Conservation (phyloP, 2,797 vertebrate species). For the Eurystomus glaucurus region DNA sequence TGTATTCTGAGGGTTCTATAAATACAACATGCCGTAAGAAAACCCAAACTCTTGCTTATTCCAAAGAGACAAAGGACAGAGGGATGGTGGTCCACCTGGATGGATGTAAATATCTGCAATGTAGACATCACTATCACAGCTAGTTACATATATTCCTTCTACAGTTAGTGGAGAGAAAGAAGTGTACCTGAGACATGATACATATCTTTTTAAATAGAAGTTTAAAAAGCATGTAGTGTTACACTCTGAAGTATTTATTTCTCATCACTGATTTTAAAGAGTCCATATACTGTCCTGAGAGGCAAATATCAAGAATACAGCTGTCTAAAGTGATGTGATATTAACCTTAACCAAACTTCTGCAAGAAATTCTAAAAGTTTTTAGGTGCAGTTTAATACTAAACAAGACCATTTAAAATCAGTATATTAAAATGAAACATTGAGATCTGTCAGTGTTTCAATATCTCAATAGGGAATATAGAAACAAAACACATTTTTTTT, state of each 20-base stretch:
- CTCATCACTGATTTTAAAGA: background rate
- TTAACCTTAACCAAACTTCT: background rate
- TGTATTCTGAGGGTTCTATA: background rate
- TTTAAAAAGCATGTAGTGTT: background rate
- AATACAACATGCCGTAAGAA: background rate
- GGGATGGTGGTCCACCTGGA: background rate
- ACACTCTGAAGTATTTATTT: background rate
- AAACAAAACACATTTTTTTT: background rate
- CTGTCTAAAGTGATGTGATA: background rate
- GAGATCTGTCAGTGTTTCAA: background rate
- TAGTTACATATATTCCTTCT: background rate
- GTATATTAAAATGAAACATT: background rate
- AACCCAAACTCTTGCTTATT: rapidly evolving
- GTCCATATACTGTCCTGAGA: background rate
- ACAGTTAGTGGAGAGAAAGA: background rate
- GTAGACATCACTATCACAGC: background rate
- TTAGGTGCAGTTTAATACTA: background rate
- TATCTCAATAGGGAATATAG: background rate
- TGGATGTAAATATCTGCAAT: background rate
- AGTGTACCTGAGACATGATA: background rate
- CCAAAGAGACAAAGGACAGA: background rate
- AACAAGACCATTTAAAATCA: background rate
- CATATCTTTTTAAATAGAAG: background rate
- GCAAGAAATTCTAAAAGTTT: background rate
- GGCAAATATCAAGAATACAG: background rate